Conservation (phyloP, 2,113 vertebrate species). For the Ophthalmotilapia sp. region DNA sequence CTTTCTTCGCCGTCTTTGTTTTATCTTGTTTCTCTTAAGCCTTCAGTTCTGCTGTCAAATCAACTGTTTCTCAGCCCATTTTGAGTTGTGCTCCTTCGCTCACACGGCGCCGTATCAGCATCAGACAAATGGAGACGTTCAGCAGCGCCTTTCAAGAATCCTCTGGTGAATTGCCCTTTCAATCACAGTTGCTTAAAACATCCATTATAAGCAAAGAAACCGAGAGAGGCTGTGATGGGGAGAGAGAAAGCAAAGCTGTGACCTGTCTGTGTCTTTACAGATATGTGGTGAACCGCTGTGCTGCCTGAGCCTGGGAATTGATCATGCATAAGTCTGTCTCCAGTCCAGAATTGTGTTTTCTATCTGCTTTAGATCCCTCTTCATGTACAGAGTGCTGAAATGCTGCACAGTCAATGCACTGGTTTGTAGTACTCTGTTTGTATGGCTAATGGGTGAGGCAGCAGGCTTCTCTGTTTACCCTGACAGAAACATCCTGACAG, state of each 20-base stretch:
- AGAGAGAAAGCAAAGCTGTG: background rate
- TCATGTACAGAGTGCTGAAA: background rate
- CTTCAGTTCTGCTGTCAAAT: background rate
- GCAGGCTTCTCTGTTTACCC: slow-evolving; percentile 1
- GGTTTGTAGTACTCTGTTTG: background rate
- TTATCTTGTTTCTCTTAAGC: background rate
- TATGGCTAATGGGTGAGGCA: slow-evolving; percentile 20
- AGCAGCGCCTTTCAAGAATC: slow-evolving; percentile 26
- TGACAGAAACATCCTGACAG: slow-evolving; percentile 21
- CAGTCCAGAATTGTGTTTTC: background rate
- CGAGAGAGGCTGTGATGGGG: background rate
- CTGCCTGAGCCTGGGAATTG: background rate
- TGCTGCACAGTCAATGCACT: background rate
- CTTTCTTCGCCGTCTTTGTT: background rate
- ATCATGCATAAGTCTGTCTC: background rate
- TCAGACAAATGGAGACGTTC: slow-evolving; percentile 24
- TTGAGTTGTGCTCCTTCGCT: background rate
- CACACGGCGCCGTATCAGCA: background rate
- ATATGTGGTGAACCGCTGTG: background rate
- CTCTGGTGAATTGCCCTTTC: slow-evolving; percentile 25
- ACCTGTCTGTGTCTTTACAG: background rate
- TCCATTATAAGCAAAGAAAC: slow-evolving; percentile 41
- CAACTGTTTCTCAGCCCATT: background rate
- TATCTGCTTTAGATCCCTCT: background rate
- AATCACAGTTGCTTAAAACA: slow-evolving; percentile 37